A percentile compares a stretch with the other conserved stretches of the same genome.
phyloP scores from a whole-genome alignment of 2,797 vertebrate species.

The Columba guinea region DNA sequence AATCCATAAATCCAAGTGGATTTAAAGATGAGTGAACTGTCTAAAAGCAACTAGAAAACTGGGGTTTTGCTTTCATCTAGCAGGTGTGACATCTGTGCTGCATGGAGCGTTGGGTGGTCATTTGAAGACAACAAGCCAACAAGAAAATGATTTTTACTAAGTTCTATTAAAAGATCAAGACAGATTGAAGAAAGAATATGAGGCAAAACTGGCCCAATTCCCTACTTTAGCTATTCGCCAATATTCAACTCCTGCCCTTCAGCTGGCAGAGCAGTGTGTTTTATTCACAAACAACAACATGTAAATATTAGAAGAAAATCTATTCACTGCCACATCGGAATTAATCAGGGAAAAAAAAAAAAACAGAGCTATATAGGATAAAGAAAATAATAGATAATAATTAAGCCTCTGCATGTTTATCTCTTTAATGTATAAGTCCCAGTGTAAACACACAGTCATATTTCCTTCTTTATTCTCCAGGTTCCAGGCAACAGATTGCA shows the following conservation, averaged over 20 bases:
- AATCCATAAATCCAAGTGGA: not conserved
- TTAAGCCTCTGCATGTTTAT: not conserved
- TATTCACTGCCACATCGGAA: not conserved
- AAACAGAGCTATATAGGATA: not conserved
- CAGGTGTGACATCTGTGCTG: not conserved
- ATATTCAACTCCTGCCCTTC: not conserved
- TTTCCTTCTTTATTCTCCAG: not conserved
- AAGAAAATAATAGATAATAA: not conserved
- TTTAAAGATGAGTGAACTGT: not conserved
- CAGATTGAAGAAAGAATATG: not conserved
- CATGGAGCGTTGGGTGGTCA: not conserved
- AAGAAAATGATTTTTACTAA: not conserved
- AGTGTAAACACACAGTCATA: not conserved
- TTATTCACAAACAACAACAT: not conserved
- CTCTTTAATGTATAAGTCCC: not conserved
- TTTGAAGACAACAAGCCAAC: not conserved
- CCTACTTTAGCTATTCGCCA: not conserved
- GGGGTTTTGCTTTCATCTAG: not conserved
- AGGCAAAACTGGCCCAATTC: not conserved
- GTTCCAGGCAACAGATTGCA: not conserved
- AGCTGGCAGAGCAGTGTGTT: not conserved
- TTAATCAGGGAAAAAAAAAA: not conserved
- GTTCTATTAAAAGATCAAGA: not conserved
- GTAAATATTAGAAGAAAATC: slow-evolving; percentile 7
- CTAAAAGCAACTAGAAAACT: not conserved